A percentile compares a stretch with the other conserved stretches of the same genome.
Conservation (phyloP, 2,888 invertebrate species). For the Eupithecia centaureata region DNA sequence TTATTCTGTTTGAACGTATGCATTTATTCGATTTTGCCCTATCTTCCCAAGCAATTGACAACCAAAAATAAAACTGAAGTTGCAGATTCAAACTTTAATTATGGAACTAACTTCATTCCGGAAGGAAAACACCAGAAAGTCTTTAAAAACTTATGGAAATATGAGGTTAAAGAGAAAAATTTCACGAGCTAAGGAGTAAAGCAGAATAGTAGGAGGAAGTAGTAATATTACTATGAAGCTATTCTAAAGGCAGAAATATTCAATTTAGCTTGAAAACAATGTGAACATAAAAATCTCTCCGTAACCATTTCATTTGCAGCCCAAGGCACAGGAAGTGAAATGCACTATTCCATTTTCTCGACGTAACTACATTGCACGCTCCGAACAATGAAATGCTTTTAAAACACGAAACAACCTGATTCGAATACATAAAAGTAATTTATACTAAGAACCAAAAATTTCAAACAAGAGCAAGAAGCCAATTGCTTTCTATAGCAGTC, state of each 20-base stretch:
- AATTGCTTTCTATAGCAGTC: slow-evolving; percentile 1
- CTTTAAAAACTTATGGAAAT: slow-evolving; percentile 18
- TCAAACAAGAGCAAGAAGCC: slow-evolving; percentile 38
- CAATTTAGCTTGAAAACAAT: slow-evolving; percentile 55
- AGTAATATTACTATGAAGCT: slow-evolving; percentile 28
- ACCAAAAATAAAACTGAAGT: background rate
- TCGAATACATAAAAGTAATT: slow-evolving; percentile 68
- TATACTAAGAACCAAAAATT: slow-evolving; percentile 47
- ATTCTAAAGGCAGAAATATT: slow-evolving; percentile 29
- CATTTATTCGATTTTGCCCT: background rate
- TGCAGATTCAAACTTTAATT: slow-evolving; percentile 2
- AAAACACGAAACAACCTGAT: slow-evolving; percentile 77
- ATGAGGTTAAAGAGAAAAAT: slow-evolving; percentile 14
- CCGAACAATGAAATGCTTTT: slow-evolving; percentile 82
- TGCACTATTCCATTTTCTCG: slow-evolving; percentile 78
- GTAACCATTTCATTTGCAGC: slow-evolving; percentile 74
- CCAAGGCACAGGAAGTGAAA: slow-evolving; percentile 76
- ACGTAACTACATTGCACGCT: slow-evolving; percentile 73
- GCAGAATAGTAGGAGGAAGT: slow-evolving; percentile 10
- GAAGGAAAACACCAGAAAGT: slow-evolving; percentile 7
- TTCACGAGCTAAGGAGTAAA: background rate
- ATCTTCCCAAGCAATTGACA: background rate
- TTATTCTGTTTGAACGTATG: background rate
- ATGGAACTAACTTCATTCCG: slow-evolving; percentile 11
- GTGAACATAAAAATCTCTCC: slow-evolving; percentile 64